These are phyloP conservation scores for Antrozous pallidus DNA, from an alignment of 2,797 vertebrate species.

Conservation along the genomic window DNA sequence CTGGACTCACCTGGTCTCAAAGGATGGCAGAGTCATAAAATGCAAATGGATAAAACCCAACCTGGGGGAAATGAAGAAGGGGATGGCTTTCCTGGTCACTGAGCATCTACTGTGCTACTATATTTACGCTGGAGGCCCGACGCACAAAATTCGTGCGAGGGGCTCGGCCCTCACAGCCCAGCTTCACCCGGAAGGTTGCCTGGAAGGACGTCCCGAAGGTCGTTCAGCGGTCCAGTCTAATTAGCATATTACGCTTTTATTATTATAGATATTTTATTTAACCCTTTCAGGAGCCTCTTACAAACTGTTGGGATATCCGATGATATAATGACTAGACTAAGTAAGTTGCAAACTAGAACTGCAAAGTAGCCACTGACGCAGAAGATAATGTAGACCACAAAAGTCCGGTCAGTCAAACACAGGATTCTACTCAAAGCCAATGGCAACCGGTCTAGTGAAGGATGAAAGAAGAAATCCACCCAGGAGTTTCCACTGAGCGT, in stretches of 20 bases:
- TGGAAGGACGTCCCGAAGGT: too few species aligned
- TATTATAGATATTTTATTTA: neutral
- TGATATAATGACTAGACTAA: neutral
- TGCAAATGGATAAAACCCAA: neutral
- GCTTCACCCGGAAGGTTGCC: too few species aligned
- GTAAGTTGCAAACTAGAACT: neutral
- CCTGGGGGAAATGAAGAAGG: neutral
- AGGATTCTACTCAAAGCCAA: constrained; percentile 11
- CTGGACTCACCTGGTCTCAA: neutral
- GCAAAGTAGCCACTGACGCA: neutral
- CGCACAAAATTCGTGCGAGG: too few species aligned
- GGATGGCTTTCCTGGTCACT: neutral
- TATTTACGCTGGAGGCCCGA: neutral
- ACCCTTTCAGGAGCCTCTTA: neutral
- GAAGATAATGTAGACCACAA: neutral
- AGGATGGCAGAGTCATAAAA: neutral
- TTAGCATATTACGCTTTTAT: too few species aligned
- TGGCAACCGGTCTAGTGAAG: constrained; percentile 4
- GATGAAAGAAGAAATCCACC: constrained; percentile 13
- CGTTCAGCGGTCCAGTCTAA: too few species aligned
- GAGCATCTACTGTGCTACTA: neutral
- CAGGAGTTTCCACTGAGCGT: neutral
- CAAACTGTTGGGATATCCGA: neutral
- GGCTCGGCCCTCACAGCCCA: too few species aligned
- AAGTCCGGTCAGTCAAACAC: neutral